A percentile compares a stretch with the other conserved stretches of the same genome.
These are phyloP conservation scores for Diarsia rubi DNA, from an alignment of 2,888 invertebrate species.

Conservation along the genomic window DNA sequence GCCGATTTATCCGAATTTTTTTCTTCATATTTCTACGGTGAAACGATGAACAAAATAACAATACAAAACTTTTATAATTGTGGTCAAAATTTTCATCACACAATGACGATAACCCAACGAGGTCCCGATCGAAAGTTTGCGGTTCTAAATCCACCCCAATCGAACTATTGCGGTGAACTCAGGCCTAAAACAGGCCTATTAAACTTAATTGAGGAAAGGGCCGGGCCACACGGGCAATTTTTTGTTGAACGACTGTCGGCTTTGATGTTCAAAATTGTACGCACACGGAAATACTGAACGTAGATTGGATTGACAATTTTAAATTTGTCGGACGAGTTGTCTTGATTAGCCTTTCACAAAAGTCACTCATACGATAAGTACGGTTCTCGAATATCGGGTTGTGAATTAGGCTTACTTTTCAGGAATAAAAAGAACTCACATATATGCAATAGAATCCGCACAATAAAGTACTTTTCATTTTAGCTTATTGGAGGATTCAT, in stretches of 20 bases:
- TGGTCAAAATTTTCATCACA: constrained; percentile 18
- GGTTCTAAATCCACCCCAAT: constrained; percentile 45
- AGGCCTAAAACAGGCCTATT: constrained; percentile 42
- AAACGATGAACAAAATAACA: not conserved
- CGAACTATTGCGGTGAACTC: constrained; percentile 50
- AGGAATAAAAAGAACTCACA: not conserved
- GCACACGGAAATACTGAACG: not conserved
- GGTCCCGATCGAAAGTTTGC: constrained; percentile 44
- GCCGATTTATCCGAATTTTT: not conserved
- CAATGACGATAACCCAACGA: constrained; percentile 19
- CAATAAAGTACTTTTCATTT: not conserved
- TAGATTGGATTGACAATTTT: not conserved
- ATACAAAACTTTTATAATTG: not conserved
- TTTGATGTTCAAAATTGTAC: constrained; percentile 32
- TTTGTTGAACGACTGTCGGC: not conserved
- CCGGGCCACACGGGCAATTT: constrained; percentile 10
- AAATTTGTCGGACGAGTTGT: constrained; percentile 1
- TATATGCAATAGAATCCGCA: not conserved
- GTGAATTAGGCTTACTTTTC: not conserved
- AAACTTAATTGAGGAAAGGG: constrained; percentile 40
- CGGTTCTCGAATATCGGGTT: not conserved
- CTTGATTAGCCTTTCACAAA: not conserved
- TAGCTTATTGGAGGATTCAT: not conserved
- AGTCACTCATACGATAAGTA: not conserved
- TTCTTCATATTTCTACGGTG: not conserved